A percentile compares a stretch with the other conserved stretches of the same genome.
phyloP scores from a whole-genome alignment of 1,140 invertebrate genomes.

The Battus philenor region DNA sequence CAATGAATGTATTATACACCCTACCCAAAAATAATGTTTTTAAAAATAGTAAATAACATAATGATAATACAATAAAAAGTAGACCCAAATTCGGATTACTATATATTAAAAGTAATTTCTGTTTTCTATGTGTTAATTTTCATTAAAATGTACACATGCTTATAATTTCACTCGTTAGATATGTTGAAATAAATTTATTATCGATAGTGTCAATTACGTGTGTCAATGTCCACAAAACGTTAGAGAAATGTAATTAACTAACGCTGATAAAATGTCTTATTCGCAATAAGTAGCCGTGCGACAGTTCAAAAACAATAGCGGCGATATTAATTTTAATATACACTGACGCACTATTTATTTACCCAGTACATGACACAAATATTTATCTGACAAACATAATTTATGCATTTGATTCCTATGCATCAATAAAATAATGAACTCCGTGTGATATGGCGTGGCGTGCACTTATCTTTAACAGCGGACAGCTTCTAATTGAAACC shows the following conservation, averaged over 20 bases:
- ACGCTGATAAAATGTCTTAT: not conserved
- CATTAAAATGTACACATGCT: too few species aligned
- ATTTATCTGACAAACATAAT: constrained; percentile 42
- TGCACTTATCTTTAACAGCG: constrained; percentile 24
- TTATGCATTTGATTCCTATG: constrained; percentile 50
- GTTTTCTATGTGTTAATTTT: too few species aligned
- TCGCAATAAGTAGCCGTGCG: not conserved
- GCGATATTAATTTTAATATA: constrained; percentile 11
- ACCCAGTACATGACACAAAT: constrained; percentile 41
- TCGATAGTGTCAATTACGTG: too few species aligned
- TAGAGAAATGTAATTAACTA: not conserved
- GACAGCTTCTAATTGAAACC: constrained; percentile 40
- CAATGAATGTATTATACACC: too few species aligned
- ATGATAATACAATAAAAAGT: too few species aligned
- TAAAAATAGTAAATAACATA: too few species aligned
- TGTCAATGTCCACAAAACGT: not conserved
- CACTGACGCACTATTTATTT: constrained; percentile 7
- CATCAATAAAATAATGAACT: constrained; percentile 39
- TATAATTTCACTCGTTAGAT: too few species aligned
- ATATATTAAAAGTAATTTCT: too few species aligned
- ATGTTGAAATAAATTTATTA: too few species aligned
- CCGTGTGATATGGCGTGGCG: constrained; percentile 29
- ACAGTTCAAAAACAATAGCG: constrained; percentile 8
- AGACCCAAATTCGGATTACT: too few species aligned
- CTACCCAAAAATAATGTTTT: too few species aligned